Conservation (phyloP, 2,797 vertebrate genomes). For the Menidia menidia region DNA sequence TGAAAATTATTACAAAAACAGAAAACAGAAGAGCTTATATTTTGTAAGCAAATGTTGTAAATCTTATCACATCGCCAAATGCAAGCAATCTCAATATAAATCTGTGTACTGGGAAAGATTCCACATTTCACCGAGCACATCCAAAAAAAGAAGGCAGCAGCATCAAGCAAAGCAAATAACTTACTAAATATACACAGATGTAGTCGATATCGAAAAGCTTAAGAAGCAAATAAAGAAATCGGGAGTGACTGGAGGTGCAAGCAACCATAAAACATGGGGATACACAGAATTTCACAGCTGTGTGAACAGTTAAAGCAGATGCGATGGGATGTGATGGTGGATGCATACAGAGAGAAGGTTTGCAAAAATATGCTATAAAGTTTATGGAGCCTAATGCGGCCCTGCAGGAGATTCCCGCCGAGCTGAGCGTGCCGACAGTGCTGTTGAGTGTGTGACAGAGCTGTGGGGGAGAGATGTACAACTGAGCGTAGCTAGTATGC, state of each 20-base stretch:
- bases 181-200: constrained; percentile 75
- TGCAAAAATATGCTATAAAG: constrained; percentile 85
- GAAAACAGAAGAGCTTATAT: constrained; percentile 37
- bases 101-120: constrained; percentile 38
- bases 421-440: constrained; percentile 74
- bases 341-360: constrained; percentile 81
- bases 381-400: constrained; percentile 85
- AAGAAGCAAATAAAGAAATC: constrained; percentile 78
- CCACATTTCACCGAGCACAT: constrained; percentile 36
- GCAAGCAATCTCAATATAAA: constrained; percentile 45
- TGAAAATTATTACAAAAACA: constrained; percentile 28
- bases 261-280: constrained; percentile 79
- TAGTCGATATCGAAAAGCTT: constrained; percentile 64
- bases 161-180: constrained; percentile 69
- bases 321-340: constrained; percentile 78
- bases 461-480: constrained; percentile 75
- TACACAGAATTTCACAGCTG: constrained; percentile 82
- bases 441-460: constrained; percentile 75
- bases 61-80: constrained; percentile 35
- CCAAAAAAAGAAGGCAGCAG: constrained; percentile 41
- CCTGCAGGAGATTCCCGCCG: constrained; percentile 78
- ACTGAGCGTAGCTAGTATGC: constrained; percentile 70
- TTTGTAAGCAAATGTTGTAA: constrained; percentile 29
- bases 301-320: constrained; percentile 84
- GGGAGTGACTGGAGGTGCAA: constrained; percentile 71